Conservation (phyloP, 2,113 vertebrate genomes). For the Penelope pileata region DNA sequence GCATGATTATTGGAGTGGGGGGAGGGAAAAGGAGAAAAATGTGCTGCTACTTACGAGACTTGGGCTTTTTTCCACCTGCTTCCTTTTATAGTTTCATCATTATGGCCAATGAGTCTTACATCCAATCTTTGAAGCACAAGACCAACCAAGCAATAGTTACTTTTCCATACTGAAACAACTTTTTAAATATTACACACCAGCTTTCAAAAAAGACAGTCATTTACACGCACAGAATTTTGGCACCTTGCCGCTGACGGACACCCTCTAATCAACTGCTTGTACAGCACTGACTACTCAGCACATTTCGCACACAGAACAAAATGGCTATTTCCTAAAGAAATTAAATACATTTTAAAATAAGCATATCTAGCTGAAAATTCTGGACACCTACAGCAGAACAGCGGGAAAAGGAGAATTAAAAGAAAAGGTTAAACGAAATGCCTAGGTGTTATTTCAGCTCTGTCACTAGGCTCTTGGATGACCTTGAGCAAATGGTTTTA, state of each 20-base stretch:
- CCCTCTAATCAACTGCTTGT: not conserved
- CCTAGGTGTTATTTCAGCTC: not conserved
- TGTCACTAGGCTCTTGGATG: not conserved
- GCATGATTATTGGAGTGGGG: not conserved
- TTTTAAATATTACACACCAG: not conserved
- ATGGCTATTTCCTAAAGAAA: not conserved
- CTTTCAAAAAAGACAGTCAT: constrained; percentile 23
- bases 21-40: not conserved
- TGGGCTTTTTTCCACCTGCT: not conserved
- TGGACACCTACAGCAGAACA: not conserved
- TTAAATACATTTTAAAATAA: not conserved
- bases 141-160: not conserved
- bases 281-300: not conserved
- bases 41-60: not conserved
- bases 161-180: not conserved
- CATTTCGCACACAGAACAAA: not conserved
- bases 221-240: not conserved
- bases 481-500: not conserved
- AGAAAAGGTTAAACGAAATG: not conserved
- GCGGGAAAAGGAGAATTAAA: not conserved
- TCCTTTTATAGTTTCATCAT: not conserved
- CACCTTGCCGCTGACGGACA: not conserved
- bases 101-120: not conserved
- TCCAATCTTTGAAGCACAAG: not conserved
- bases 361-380: not conserved